Evolutionary conservation across 2,888 invertebrate genomes (phyloP).

Genomic region (Agonopterix arenella): DNA sequence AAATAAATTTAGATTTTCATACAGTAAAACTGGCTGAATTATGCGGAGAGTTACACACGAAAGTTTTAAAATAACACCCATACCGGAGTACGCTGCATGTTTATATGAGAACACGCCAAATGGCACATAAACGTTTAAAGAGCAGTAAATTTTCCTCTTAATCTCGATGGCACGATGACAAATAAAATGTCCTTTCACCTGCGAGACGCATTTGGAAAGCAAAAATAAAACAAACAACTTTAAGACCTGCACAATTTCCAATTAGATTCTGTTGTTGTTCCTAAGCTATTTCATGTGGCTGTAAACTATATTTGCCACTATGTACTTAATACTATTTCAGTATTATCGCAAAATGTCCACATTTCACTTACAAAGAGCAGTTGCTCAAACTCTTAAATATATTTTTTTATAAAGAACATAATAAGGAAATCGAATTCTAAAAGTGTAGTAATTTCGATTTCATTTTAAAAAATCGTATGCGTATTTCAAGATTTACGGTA

Average conservation of each 20-base stretch:
- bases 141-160: constrained; percentile 52
- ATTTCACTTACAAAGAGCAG: too few relatives aligned
- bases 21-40: constrained; percentile 4
- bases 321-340: too few relatives aligned
- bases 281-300: too few relatives aligned
- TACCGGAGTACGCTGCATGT: constrained; percentile 34
- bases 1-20: constrained; percentile 5
- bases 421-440: too few relatives aligned
- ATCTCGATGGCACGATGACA: constrained; percentile 46
- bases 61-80: constrained; percentile 41
- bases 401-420: too few relatives aligned
- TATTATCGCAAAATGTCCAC: too few relatives aligned
- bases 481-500: too few relatives aligned
- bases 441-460: too few relatives aligned
- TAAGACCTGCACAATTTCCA: neutral
- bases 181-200: constrained; percentile 61
- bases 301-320: too few relatives aligned
- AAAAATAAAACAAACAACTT: constrained; percentile 11
- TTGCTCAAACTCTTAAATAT: too few relatives aligned
- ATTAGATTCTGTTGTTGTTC: neutral
- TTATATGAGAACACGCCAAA: constrained; percentile 56
- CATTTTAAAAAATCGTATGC: too few relatives aligned
- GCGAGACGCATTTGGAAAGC: constrained; percentile 29
- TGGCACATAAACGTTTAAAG: constrained; percentile 58
- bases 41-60: constrained; percentile 14